These are phyloP conservation scores for Ginglymostoma cirratum DNA, from an alignment of 2,113 vertebrate genomes.

Conservation along the genomic window DNA sequence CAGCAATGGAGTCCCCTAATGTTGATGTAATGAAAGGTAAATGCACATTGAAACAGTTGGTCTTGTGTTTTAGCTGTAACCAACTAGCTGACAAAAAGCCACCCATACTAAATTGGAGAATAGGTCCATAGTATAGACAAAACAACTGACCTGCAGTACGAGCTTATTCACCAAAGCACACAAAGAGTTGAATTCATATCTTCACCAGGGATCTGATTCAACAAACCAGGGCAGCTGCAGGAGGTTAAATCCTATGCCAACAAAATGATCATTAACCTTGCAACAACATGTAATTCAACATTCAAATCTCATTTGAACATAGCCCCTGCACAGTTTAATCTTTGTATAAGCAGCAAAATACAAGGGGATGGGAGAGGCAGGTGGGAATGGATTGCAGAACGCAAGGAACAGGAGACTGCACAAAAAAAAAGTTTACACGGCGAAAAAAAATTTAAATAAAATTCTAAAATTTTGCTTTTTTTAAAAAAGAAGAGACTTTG, in stretches of 20 bases:
- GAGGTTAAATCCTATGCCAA: neutral
- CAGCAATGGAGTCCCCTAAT: neutral
- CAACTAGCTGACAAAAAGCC: too few relatives aligned
- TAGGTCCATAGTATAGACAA: neutral
- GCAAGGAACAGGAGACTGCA: neutral
- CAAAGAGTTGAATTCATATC: neutral
- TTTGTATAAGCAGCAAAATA: neutral
- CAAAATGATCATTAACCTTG: neutral
- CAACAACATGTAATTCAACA: neutral
- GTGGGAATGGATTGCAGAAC: neutral
- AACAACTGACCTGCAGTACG: neutral
- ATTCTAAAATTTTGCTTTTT: neutral
- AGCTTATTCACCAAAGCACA: neutral
- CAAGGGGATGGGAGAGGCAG: too few relatives aligned
- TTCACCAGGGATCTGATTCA: neutral
- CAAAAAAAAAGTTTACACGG: neutral
- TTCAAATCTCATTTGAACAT: neutral
- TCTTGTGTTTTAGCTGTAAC: neutral
- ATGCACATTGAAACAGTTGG: neutral
- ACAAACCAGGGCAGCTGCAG: neutral
- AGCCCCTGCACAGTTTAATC: neutral
- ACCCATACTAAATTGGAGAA: neutral
- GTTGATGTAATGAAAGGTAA: neutral
- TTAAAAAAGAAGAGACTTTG: too few relatives aligned
- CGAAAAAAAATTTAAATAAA: neutral